phyloP scores from a whole-genome alignment of 2,888 invertebrate genomes.

The Actias luna region DNA sequence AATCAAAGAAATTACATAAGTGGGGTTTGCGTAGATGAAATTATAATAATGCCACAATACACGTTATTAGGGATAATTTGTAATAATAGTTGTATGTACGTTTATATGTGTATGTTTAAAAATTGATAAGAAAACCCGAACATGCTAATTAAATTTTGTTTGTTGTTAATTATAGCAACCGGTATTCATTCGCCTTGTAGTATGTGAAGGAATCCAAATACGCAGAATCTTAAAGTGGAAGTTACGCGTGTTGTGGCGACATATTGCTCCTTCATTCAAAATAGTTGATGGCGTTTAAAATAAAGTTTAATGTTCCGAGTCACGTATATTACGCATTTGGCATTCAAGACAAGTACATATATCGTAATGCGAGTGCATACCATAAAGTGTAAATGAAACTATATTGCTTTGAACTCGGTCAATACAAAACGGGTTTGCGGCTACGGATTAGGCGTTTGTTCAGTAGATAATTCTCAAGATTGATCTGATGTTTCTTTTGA shows the following conservation, averaged over 20 bases:
- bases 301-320: constrained; percentile 29
- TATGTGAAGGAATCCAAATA: background rate
- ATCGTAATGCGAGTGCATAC: constrained; percentile 21
- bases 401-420: constrained; percentile 19
- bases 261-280: constrained; percentile 31
- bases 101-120: too few relatives aligned
- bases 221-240: constrained; percentile 17
- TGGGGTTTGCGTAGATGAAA: too few relatives aligned
- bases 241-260: constrained; percentile 24
- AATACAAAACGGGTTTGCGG: constrained; percentile 16
- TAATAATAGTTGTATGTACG: too few relatives aligned
- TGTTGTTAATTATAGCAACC: background rate
- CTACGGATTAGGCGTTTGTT: background rate
- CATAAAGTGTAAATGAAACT: constrained; percentile 12
- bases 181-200: too few relatives aligned
- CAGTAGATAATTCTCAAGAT: background rate
- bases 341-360: constrained; percentile 35
- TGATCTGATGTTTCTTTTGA: too few relatives aligned
- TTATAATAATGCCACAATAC: too few relatives aligned
- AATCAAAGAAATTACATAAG: too few relatives aligned
- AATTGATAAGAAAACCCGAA: background rate
- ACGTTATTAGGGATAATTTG: too few relatives aligned
- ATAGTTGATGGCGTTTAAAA: constrained; percentile 32
- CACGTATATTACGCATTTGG: constrained; percentile 33
- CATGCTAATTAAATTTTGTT: background rate